These are phyloP conservation scores for Caiman crocodilus DNA, from an alignment of 2,797 vertebrate species.

Conservation along the genomic window DNA sequence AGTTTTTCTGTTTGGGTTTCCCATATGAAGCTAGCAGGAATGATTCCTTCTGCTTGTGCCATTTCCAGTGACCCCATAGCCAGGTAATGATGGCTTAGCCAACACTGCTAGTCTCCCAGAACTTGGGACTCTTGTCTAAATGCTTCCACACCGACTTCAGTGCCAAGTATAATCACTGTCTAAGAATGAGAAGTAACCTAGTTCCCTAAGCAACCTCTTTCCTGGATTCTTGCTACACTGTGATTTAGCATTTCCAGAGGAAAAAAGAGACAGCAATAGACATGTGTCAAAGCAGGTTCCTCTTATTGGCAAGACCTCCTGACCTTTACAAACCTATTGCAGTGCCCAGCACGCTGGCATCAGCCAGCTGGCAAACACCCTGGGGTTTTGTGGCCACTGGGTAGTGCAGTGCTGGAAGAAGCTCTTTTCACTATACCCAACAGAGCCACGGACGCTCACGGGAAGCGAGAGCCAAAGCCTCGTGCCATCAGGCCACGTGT, in stretches of 20 bases:
- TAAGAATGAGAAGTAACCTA: slow-evolving; percentile 72
- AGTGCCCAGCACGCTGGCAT: neutral
- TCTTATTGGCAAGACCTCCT: slow-evolving; percentile 6
- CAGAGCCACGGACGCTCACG: neutral
- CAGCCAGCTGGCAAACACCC: neutral
- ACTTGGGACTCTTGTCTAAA: neutral
- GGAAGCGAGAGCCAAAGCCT: neutral
- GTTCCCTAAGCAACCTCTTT: slow-evolving; percentile 73
- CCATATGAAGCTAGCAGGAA: neutral
- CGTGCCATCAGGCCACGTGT: neutral
- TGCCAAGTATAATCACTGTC: slow-evolving; percentile 69
- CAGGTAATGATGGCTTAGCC: neutral
- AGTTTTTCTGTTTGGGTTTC: accelerated
- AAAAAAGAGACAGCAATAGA: slow-evolving; percentile 12
- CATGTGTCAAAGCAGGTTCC: slow-evolving; percentile 24
- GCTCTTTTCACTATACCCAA: neutral
- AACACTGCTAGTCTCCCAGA: neutral
- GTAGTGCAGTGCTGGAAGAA: neutral
- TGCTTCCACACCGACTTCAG: accelerated
- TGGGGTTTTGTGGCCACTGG: neutral
- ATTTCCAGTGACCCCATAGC: neutral
- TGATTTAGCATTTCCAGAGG: slow-evolving; percentile 64
- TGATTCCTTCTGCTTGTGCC: neutral
- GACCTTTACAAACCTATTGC: slow-evolving; percentile 16
- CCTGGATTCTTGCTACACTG: slow-evolving; percentile 70